Base-by-base conservation (phyloP, 1,140 invertebrate species). In the Hypsibius dujardini region DNA sequence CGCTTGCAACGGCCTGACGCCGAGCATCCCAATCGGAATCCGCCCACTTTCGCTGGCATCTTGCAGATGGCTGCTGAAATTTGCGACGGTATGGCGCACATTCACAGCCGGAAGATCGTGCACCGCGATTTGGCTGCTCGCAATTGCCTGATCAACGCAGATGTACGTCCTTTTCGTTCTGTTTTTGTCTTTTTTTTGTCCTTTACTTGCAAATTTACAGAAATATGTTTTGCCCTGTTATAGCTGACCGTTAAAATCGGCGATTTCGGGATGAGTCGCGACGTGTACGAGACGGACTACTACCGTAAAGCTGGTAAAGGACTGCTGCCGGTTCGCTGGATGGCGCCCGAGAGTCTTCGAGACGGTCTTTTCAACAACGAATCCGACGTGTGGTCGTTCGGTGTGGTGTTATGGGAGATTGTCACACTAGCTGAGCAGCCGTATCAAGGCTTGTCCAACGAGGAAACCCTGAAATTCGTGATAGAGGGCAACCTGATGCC, bases 351-450 rank as follows among this genome's bases (percentile, higher is more conserved):
- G 80, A 94, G 91, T 75, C 82, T 98, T 60, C 90, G 90, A 76
- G 94, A 98, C 80, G 94, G 93, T 46, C 87, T 92, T 46, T 95
- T 93, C 79, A 90, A 90, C 28, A 88, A 85, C 78, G 86, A 84
- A 77, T 95, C 90, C 56, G 95, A 98, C 81, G 89, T 94, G 2
- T 98, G 95, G 92, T 89, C 89, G 77, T 97, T 90, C 79, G 94
- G 94, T 50, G 87, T 97, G 15, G 93, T 98, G 1, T 79, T 98
- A 42, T 98, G 94, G 91, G 95, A 98, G 82, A 97, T 98, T 90
- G 90, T 89, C 2, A 98, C 94, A 0, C 82, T 96, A 15, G 93
- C 90, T 40, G 90, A 90, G 69, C 93, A 96, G 80, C 95, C 95
- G 12, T 98, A 98, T 79, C 88, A 88, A 75, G 86, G 93, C 79